phyloP scores from a whole-genome alignment of 2,113 vertebrate genomes.

The Actenoides hombroni region DNA sequence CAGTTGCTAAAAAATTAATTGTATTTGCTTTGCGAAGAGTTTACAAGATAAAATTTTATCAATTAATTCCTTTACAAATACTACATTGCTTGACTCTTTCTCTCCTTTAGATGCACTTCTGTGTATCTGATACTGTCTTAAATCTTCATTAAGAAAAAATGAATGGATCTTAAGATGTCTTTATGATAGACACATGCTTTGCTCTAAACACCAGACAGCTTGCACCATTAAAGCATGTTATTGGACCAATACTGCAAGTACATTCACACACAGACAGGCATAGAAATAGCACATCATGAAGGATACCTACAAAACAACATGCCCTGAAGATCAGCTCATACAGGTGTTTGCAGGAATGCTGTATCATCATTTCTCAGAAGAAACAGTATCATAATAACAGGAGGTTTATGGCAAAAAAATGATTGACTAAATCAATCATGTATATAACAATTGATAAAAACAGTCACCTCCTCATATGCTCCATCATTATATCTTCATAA shows the following conservation, averaged over 20 bases:
- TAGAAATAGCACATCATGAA: background rate
- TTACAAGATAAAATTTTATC: background rate
- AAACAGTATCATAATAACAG: background rate
- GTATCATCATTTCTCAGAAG: background rate
- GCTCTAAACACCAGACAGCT: background rate
- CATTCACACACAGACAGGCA: background rate
- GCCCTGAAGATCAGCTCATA: background rate
- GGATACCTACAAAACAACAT: background rate
- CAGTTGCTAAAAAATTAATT: background rate
- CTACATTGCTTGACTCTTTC: background rate
- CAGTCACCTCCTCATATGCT: background rate
- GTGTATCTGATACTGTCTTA: background rate
- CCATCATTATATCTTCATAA: background rate
- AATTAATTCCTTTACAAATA: background rate
- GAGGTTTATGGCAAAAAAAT: background rate
- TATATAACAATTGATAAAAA: background rate
- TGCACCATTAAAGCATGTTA: background rate
- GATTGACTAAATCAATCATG: background rate
- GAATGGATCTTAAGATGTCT: background rate
- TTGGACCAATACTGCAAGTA: background rate
- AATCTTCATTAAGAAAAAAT: background rate
- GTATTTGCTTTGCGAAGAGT: rapidly evolving
- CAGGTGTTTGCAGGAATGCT: background rate
- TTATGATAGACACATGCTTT: rapidly evolving
- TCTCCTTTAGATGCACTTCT: background rate